phyloP scores from a whole-genome alignment of 2,113 vertebrate genomes.

The Coregonus clupeaformis region DNA sequence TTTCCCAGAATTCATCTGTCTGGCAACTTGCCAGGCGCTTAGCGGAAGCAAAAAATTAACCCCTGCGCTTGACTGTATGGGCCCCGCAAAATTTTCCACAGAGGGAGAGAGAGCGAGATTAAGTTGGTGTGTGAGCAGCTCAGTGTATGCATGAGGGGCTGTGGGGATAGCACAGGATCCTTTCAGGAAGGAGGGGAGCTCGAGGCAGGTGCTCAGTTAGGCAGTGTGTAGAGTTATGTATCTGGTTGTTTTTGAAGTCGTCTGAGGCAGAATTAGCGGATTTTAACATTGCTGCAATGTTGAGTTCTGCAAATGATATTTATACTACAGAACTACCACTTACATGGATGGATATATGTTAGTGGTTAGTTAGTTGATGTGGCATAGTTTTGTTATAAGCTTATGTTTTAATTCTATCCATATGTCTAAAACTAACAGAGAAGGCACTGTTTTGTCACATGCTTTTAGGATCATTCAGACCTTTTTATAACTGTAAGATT shows the following conservation, averaged over 20 bases:
- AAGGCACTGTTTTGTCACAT: background rate
- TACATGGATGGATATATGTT: background rate
- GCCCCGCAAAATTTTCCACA: conserved; percentile 79
- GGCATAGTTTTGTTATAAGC: background rate
- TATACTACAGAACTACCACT: background rate
- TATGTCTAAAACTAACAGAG: background rate
- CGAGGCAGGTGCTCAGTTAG: background rate
- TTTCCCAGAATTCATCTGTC: conserved; percentile 84
- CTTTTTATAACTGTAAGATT: background rate
- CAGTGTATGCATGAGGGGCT: background rate
- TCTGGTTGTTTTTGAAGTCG: background rate
- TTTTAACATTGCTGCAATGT: background rate
- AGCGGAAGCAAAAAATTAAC: conserved; percentile 88
- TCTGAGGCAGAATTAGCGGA: background rate
- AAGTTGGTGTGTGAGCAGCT: background rate
- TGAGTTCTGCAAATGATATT: background rate
- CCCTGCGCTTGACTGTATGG: conserved; percentile 74
- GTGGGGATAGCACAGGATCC: background rate
- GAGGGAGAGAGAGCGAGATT: background rate
- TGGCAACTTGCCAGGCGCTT: conserved; percentile 83
- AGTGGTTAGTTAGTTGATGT: background rate
- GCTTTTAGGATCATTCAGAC: background rate
- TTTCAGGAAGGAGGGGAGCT: background rate
- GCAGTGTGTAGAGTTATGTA: background rate
- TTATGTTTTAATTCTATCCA: background rate